A percentile compares a stretch with the other conserved stretches of the same genome.
These are phyloP conservation scores for Phanerotoma sp. DNA, from an alignment of 2,888 invertebrate species.

Conservation along the genomic window DNA sequence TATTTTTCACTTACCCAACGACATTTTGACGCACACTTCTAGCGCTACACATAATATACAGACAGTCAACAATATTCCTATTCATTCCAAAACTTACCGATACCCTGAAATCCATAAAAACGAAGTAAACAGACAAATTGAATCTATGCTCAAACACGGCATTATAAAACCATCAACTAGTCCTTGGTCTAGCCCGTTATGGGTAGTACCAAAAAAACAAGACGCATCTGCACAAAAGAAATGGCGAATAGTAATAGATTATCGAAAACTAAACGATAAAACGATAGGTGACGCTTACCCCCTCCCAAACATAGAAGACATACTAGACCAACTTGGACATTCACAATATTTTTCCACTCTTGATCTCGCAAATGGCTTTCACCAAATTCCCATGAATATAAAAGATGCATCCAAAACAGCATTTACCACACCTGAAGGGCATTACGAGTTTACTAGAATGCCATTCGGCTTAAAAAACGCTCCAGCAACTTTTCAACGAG, in stretches of 20 bases:
- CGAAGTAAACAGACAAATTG: conserved; percentile 17
- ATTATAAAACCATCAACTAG: conserved; percentile 21
- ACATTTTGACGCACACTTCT: neutral
- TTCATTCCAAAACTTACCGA: conserved; percentile 16
- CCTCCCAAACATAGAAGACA: conserved; percentile 29
- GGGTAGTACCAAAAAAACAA: conserved; percentile 25
- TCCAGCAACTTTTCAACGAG: conserved; percentile 11
- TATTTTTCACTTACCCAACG: neutral
- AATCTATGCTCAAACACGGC: neutral
- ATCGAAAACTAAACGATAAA: conserved; percentile 13
- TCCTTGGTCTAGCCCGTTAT: conserved; percentile 20
- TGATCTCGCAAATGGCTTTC: conserved; percentile 15
- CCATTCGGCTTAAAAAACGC: conserved; percentile 18
- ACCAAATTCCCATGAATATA: conserved; percentile 7
- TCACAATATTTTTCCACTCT: conserved; percentile 11
- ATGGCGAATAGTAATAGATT: conserved; percentile 22
- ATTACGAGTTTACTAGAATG: conserved; percentile 12
- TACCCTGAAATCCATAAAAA: conserved; percentile 23
- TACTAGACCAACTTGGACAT: conserved; percentile 32
- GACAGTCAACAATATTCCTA: conserved; percentile 10
- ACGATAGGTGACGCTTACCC: conserved; percentile 16
- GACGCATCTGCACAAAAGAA: conserved; percentile 17
- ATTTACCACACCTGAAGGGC: conserved; percentile 12
- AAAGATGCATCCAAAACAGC: conserved; percentile 10
- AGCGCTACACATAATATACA: no score